A percentile compares a stretch with the other conserved stretches of the same genome.
Conservation (phyloP, 37 sponge, comb jelly and placozoan genomes). For the Halichondria panicea region DNA sequence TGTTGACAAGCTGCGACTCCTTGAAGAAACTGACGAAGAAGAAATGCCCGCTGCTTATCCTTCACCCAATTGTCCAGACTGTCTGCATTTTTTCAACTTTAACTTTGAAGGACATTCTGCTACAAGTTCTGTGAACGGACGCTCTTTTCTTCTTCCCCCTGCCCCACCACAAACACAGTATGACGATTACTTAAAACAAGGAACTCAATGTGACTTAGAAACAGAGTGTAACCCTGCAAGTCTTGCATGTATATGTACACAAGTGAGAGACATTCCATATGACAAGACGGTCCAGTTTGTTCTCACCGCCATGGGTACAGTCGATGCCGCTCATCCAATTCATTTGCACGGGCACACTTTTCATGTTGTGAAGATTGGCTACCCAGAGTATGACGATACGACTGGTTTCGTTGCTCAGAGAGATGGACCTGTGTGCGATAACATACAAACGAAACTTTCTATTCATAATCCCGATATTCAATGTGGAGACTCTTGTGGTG, state of each 20-base stretch:
- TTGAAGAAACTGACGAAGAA: not conserved
- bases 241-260: not conserved
- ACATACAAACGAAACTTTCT: too few species aligned
- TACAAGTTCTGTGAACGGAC: slow-evolving; percentile 29
- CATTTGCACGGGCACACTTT: slow-evolving; percentile 72
- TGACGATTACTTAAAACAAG: not conserved
- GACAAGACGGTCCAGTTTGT: slow-evolving; percentile 28
- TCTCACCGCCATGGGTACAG: not conserved
- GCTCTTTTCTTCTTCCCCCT: slow-evolving; percentile 15
- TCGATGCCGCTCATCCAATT: slow-evolving; percentile 40
- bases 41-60: slow-evolving; percentile 7
- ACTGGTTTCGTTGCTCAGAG: not conserved
- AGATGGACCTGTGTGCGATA: not conserved
- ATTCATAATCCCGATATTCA: slow-evolving; percentile 15
- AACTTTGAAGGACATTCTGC: slow-evolving; percentile 12
- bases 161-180: slow-evolving; percentile 15
- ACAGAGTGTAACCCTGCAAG: not conserved
- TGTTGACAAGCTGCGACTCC: not conserved
- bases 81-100: slow-evolving; percentile 20
- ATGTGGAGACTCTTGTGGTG: not conserved
- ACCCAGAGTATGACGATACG: slow-evolving; percentile 34
- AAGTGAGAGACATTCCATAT: slow-evolving; percentile 3
- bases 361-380: slow-evolving; percentile 68
- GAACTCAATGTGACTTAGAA: not conserved
- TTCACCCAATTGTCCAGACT: not conserved